Conservation (phyloP, 2,888 invertebrate species). For the Deroplatys truncata region DNA sequence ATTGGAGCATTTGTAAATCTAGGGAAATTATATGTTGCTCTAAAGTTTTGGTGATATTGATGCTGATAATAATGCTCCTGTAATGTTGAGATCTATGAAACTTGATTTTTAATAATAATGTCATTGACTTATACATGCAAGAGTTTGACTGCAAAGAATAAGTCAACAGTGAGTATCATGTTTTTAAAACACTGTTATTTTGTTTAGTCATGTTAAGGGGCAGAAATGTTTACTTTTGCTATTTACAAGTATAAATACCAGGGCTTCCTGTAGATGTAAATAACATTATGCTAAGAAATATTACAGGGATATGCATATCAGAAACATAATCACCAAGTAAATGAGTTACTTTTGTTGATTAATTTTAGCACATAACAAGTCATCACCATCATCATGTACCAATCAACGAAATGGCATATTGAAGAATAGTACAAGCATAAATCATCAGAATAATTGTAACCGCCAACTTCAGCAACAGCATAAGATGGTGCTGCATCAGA, state of each 20-base stretch:
- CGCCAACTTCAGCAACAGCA: not conserved
- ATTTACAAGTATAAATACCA: not conserved
- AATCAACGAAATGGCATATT: conserved; percentile 49
- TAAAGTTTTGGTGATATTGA: too few species aligned
- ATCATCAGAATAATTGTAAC: conserved; percentile 25
- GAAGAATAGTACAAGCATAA: conserved; percentile 43
- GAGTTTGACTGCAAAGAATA: too few species aligned
- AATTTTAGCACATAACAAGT: not conserved
- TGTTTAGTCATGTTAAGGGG: too few species aligned
- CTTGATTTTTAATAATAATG: too few species aligned
- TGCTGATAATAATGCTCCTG: too few species aligned
- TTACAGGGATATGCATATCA: not conserved
- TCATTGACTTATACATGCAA: too few species aligned
- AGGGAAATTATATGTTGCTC: too few species aligned
- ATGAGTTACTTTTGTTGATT: not conserved
- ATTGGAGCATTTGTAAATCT: too few species aligned
- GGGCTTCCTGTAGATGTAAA: not conserved
- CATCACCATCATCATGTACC: not conserved
- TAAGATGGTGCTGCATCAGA: conserved; percentile 41
- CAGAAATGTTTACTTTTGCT: too few species aligned
- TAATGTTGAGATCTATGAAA: too few species aligned
- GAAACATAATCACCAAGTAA: not conserved
- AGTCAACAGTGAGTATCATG: too few species aligned
- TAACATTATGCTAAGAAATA: not conserved
- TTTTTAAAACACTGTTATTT: too few species aligned